Percentiles rank a stretch among this genome's conserved stretches.
Evolutionary conservation across 2,113 vertebrate genomes (phyloP).

Genomic region (Tachycineta bicolor): DNA sequence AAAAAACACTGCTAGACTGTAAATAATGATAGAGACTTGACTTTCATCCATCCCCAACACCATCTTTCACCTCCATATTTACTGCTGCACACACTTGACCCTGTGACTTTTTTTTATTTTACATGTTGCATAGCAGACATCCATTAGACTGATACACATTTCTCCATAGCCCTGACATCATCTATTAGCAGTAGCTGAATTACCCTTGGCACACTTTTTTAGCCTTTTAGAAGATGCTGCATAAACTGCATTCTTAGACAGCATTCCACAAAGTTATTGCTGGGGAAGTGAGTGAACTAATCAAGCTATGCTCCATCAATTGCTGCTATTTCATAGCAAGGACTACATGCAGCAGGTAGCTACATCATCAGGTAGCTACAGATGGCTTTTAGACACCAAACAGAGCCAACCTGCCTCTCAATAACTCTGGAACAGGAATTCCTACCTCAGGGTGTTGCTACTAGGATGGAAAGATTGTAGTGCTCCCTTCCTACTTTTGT

Average conservation of each 20-base stretch:
- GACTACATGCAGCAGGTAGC: background rate
- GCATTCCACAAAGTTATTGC: constrained; percentile 2
- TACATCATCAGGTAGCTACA: background rate
- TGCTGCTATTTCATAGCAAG: background rate
- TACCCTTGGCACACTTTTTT: constrained; percentile 18
- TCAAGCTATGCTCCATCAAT: background rate
- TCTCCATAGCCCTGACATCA: background rate
- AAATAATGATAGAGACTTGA: background rate
- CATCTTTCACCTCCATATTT: constrained; percentile 25
- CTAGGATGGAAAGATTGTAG: background rate
- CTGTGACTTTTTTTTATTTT: background rate
- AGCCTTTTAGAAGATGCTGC: constrained; percentile 16
- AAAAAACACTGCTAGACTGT: background rate
- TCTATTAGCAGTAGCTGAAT: constrained; percentile 13
- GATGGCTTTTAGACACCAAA: background rate
- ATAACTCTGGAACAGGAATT: background rate
- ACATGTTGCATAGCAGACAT: background rate
- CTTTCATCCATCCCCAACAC: background rate
- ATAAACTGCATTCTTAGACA: constrained; percentile 12
- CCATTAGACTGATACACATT: background rate
- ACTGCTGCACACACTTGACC: background rate
- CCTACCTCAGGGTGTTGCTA: background rate
- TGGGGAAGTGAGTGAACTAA: background rate
- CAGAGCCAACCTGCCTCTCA: background rate
- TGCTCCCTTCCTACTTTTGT: background rate